Evolutionary conservation across 1,140 invertebrate species (phyloP), one percentile per base, ranked within the genome.

Genomic region (Zaprionus ornatus): DNA sequence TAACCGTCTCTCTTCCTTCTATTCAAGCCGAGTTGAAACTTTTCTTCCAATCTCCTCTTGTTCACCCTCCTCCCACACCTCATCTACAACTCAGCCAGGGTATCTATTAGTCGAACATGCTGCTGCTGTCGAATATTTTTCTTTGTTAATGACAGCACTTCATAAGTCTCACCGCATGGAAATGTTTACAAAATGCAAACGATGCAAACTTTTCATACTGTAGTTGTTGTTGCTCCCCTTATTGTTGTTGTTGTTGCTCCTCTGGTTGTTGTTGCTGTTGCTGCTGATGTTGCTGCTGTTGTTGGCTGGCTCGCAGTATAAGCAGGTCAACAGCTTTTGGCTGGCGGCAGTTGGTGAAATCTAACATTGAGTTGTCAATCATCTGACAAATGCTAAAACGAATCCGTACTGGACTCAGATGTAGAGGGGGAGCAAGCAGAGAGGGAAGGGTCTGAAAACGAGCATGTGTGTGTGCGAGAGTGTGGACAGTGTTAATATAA

Each of bases 401-500:
- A 72, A 71, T 76, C 40, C 40, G 40, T 6, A 45, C 7, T 52
- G 57, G 69, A 68, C 48, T 32, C n/a, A 59, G 42, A 3, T 12
- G 29, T 4, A 2, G 3, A 9, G 23, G 29, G 25, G 19, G 25
- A 19, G 21, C 1, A 9, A 54, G n/a, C 1, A 50, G 6, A 23
- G 23, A 15, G 19, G 21, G 17, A 27, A 17, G 10, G 19, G 10
- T 13, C 15, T n/a, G 40, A 42, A 42, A 42, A 15, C n/a, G 37
- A 17, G 40, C 5, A 17, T 56, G 62, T 65, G 56, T 35, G 40
- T 29, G 29, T 52, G 23, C 40, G 35, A 32, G 56, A 35, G 52
- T 25, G 17, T 68, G 65, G 71, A 21, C 59, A 63, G 83, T 80
- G 82, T 74, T 90, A 88, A 88, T 84, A 88, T 79, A 84, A 79